Conservation (phyloP, 1,140 invertebrate species). For the Samia ricini region DNA sequence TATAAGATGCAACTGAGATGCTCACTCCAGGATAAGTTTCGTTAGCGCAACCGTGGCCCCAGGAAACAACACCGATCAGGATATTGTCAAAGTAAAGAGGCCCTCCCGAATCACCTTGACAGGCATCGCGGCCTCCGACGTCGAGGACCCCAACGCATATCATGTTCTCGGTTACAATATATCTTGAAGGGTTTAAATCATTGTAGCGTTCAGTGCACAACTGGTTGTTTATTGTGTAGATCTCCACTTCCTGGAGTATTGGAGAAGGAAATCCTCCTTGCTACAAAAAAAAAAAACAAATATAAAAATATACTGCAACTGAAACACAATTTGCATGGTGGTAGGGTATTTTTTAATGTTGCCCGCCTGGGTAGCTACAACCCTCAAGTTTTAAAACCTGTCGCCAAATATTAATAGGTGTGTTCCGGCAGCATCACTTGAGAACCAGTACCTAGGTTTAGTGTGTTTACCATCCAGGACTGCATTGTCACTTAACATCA, state of each 20-base stretch:
- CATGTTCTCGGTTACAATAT: slow-evolving; percentile 43
- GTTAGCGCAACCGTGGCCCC: slow-evolving; percentile 76
- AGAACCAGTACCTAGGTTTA: too few relatives aligned
- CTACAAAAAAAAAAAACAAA: too few relatives aligned
- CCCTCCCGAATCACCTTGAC: slow-evolving; percentile 84
- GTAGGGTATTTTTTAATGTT: too few relatives aligned
- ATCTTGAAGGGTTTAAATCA: background rate
- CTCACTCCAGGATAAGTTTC: slow-evolving; percentile 78
- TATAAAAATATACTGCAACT: too few relatives aligned
- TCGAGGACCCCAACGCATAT: slow-evolving; percentile 44
- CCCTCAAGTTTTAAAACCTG: too few relatives aligned
- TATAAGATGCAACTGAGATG: slow-evolving; percentile 67
- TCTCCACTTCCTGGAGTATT: slow-evolving; percentile 46
- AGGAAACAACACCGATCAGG: slow-evolving; percentile 77
- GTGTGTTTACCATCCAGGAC: too few relatives aligned
- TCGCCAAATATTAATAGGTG: too few relatives aligned
- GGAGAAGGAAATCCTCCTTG: slow-evolving; percentile 57
- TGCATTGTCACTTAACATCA: too few relatives aligned
- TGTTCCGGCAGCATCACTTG: too few relatives aligned
- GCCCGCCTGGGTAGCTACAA: too few relatives aligned
- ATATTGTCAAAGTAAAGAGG: slow-evolving; percentile 69
- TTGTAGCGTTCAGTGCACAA: slow-evolving; percentile 37
- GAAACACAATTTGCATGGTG: too few relatives aligned
- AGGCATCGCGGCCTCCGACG: slow-evolving; percentile 73
- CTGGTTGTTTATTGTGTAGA: slow-evolving; percentile 35